These are phyloP conservation scores for Nerophis ophidion DNA, from an alignment of 2,113 vertebrate genomes.

Conservation along the genomic window DNA sequence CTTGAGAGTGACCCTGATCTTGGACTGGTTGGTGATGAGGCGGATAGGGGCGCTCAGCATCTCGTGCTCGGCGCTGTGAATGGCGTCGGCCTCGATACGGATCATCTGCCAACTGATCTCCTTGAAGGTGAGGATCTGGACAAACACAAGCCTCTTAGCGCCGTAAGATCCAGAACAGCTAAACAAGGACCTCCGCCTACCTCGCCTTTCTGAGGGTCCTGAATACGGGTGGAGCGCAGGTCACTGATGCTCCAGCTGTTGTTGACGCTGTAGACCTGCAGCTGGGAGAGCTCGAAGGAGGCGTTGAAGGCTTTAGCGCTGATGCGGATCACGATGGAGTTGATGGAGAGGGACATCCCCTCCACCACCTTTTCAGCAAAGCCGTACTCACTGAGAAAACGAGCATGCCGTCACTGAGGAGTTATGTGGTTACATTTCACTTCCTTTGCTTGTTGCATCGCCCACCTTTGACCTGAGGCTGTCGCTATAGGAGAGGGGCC, in stretches of 20 bases:
- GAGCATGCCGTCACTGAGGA: not conserved
- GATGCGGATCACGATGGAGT: slow-evolving; percentile 94
- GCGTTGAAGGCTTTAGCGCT: slow-evolving; percentile 97
- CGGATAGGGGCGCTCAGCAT: slow-evolving; percentile 93
- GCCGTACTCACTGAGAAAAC: slow-evolving; percentile 84
- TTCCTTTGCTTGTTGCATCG: not conserved
- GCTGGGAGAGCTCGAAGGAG: slow-evolving; percentile 95
- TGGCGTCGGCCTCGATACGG: slow-evolving; percentile 96
- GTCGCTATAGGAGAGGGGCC: slow-evolving; percentile 97
- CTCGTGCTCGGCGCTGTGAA: slow-evolving; percentile 92
- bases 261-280: slow-evolving; percentile 96
- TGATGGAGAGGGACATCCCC: slow-evolving; percentile 93
- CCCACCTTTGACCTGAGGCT: slow-evolving; percentile 92
- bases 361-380: slow-evolving; percentile 99
- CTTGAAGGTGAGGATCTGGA: slow-evolving; percentile 94
- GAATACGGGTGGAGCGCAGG: slow-evolving; percentile 88
- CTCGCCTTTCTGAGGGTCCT: slow-evolving; percentile 88
- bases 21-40: slow-evolving; percentile 97
- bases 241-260: slow-evolving; percentile 88
- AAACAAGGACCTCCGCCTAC: slow-evolving; percentile 52
- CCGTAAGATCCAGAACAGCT: too few species aligned
- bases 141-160: not conserved
- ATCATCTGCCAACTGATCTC: slow-evolving; percentile 99
- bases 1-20: slow-evolving; percentile 93
- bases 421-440: not conserved